These are phyloP conservation scores for Hydrotaea cyrtoneurina DNA, from an alignment of 2,888 invertebrate genomes.

Conservation along the genomic window DNA sequence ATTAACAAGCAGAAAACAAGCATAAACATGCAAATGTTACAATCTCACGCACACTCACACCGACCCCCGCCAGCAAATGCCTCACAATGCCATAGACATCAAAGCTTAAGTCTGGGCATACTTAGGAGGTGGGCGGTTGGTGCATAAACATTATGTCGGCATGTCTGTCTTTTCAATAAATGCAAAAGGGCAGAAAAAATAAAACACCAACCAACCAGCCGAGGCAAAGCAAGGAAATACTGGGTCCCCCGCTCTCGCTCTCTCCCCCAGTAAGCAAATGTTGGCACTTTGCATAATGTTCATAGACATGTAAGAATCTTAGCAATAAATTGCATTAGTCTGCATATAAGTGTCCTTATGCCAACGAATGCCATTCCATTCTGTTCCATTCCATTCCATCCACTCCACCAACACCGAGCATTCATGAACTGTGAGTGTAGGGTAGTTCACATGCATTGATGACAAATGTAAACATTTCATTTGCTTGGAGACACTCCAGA, in stretches of 20 bases:
- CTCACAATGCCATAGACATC: slow-evolving; percentile 8
- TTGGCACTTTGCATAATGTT: slow-evolving; percentile 50
- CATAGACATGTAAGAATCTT: slow-evolving; percentile 52
- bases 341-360: slow-evolving; percentile 41
- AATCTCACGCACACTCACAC: neutral
- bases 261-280: slow-evolving; percentile 51
- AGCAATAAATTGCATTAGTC: slow-evolving; percentile 63
- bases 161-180: slow-evolving; percentile 9
- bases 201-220: neutral
- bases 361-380: slow-evolving; percentile 19
- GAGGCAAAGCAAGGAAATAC: slow-evolving; percentile 10
- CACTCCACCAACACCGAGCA: no score
- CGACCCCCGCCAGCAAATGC: neutral
- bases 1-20: slow-evolving; percentile 65
- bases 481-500: neutral
- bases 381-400: slow-evolving; percentile 17
- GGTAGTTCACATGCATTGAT: neutral
- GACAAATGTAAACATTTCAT: slow-evolving; percentile 27
- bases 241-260: neutral
- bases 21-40: slow-evolving; percentile 27
- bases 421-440: neutral
- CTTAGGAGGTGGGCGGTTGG: neutral
- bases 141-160: neutral
- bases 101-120: neutral
- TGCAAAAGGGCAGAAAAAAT: slow-evolving; percentile 11